Percentiles rank a stretch among this genome's conserved stretches.
Evolutionary conservation across 2,113 vertebrate species (phyloP).

Genomic region (Festucalex cinctus): DNA sequence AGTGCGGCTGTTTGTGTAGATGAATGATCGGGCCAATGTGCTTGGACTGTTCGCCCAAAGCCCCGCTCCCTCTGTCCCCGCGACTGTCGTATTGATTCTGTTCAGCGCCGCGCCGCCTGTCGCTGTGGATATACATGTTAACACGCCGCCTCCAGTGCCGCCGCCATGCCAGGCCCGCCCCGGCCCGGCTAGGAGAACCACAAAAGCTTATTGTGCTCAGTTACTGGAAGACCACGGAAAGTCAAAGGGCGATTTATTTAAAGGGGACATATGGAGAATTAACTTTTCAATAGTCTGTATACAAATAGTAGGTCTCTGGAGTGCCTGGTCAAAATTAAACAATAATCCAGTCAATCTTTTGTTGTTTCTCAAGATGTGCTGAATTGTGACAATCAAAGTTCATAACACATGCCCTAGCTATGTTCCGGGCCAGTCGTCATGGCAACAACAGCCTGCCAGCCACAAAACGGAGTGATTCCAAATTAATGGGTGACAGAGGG

Average conservation of each 20-base stretch:
- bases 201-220: slow-evolving; percentile 35
- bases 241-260: background rate
- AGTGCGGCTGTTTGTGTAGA: slow-evolving; percentile 80
- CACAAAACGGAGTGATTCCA: no score
- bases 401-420: background rate
- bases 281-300: background rate
- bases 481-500: no score
- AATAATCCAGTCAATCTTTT: background rate
- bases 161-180: slow-evolving; percentile 54
- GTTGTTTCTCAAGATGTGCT: background rate
- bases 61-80: slow-evolving; percentile 84
- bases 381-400: background rate
- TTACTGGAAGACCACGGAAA: background rate
- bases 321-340: no score
- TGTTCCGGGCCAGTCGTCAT: background rate
- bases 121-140: slow-evolving; percentile 92
- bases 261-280: background rate
- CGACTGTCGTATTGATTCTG: slow-evolving; percentile 99
- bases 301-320: no score
- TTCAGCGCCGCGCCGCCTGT: slow-evolving; percentile 87
- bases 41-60: slow-evolving; percentile 96
- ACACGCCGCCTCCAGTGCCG: slow-evolving; percentile 79
- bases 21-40: slow-evolving; percentile 95
- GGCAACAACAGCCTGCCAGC: background rate
- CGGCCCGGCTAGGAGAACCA: slow-evolving; percentile 58